Conservation (phyloP, 2,113 vertebrate species). For the Elanus axillaris region DNA sequence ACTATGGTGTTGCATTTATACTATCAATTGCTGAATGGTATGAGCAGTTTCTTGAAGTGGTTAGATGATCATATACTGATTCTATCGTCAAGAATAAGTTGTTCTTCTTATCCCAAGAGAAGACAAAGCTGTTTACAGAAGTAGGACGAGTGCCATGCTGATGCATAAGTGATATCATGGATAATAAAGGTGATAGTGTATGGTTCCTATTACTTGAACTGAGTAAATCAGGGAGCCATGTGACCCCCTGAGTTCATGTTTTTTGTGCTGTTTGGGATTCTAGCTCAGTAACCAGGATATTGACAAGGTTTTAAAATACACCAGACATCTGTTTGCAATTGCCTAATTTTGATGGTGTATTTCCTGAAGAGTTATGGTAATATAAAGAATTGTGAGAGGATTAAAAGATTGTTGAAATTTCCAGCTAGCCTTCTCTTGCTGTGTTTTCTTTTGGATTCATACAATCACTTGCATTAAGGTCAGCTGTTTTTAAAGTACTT, state of each 20-base stretch:
- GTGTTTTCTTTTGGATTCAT: conserved; percentile 29
- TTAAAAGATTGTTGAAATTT: conserved; percentile 46
- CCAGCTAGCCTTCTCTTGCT: background rate
- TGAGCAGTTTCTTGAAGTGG: background rate
- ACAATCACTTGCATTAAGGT: background rate
- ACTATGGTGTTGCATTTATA: background rate
- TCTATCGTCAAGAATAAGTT: background rate
- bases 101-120: background rate
- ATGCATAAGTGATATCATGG: background rate
- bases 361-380: conserved; percentile 47
- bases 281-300: background rate
- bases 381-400: conserved; percentile 10
- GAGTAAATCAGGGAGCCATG: background rate
- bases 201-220: background rate
- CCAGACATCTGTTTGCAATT: conserved; percentile 26
- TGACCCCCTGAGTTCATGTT: background rate
- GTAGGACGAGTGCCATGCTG: background rate
- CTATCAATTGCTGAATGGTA: background rate
- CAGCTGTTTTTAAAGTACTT: background rate
- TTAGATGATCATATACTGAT: background rate
- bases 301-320: background rate
- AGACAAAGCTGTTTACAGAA: background rate
- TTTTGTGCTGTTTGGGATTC: background rate
- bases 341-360: conserved; percentile 30
- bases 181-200: background rate